These are phyloP conservation scores for Gari tellinella DNA, from an alignment of 2,888 invertebrate genomes.

Conservation along the genomic window DNA sequence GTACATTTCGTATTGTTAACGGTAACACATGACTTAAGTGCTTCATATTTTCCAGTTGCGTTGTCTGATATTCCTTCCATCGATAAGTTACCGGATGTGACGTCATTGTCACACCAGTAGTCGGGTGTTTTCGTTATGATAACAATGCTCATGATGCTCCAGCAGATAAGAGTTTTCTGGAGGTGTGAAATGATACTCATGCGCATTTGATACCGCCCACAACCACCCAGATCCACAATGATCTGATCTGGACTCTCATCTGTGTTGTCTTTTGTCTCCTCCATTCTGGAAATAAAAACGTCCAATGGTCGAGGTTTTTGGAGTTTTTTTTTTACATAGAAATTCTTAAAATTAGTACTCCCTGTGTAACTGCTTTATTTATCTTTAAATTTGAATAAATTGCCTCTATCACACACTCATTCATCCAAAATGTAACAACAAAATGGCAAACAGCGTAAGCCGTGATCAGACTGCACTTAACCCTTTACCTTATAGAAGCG, in stretches of 20 bases:
- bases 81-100: not conserved
- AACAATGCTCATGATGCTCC: slow-evolving; percentile 25
- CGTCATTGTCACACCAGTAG: slow-evolving; percentile 32
- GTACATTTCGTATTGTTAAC: slow-evolving; percentile 31
- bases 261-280: not conserved
- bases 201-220: slow-evolving; percentile 40
- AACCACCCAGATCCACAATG: slow-evolving; percentile 45
- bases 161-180: slow-evolving; percentile 36
- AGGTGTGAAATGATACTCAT: slow-evolving; percentile 29
- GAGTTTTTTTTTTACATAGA: too few relatives aligned
- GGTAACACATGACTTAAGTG: slow-evolving; percentile 11
- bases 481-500: too few relatives aligned
- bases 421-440: too few relatives aligned
- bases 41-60: not conserved
- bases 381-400: too few relatives aligned
- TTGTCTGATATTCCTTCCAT: not conserved
- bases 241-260: slow-evolving; percentile 38
- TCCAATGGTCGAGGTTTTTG: too few relatives aligned
- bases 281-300: too few relatives aligned
- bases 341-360: too few relatives aligned
- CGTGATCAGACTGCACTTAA: too few relatives aligned
- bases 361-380: too few relatives aligned
- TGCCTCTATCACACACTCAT: too few relatives aligned
- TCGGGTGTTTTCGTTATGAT: slow-evolving; percentile 31
- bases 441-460: too few relatives aligned